Conservation (phyloP, 2,113 vertebrate species). For the Bostrychus sinensis region DNA sequence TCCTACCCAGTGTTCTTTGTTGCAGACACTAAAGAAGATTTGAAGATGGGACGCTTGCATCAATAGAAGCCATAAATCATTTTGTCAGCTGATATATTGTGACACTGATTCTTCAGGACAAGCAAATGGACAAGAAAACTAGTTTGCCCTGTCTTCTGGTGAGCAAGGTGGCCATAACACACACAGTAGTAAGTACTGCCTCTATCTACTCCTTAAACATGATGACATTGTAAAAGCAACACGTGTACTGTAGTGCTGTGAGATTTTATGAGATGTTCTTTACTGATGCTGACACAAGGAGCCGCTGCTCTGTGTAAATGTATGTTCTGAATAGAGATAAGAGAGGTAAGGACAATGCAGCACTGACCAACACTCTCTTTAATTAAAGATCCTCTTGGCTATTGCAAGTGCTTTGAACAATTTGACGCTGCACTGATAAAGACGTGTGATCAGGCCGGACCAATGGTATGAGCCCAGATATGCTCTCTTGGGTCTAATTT, state of each 20-base stretch:
- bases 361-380: conserved; percentile 67
- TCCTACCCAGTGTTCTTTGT: conserved; percentile 18
- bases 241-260: conserved; percentile 20
- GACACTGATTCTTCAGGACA: conserved; percentile 39
- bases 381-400: conserved; percentile 72
- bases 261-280: conserved; percentile 44
- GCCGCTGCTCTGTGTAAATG: conserved; percentile 22
- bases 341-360: conserved; percentile 38
- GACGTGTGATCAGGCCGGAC: conserved; percentile 56
- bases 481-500: conserved; percentile 70
- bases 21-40: conserved; percentile 44
- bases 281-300: conserved; percentile 55
- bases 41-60: conserved; percentile 48
- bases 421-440: conserved; percentile 67
- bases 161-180: conserved; percentile 29
- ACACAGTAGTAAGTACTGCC: conserved; percentile 28
- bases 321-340: conserved; percentile 29
- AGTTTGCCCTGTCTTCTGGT: conserved; percentile 33
- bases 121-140: conserved; percentile 45
- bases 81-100: conserved; percentile 53
- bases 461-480: conserved; percentile 59
- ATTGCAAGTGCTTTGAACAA: conserved; percentile 62
- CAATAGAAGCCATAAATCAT: conserved; percentile 49
- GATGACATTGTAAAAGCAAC: conserved; percentile 60
- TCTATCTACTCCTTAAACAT: conserved; percentile 37